Conservation (phyloP, 1,140 invertebrate species). For the Papilio machaon region DNA sequence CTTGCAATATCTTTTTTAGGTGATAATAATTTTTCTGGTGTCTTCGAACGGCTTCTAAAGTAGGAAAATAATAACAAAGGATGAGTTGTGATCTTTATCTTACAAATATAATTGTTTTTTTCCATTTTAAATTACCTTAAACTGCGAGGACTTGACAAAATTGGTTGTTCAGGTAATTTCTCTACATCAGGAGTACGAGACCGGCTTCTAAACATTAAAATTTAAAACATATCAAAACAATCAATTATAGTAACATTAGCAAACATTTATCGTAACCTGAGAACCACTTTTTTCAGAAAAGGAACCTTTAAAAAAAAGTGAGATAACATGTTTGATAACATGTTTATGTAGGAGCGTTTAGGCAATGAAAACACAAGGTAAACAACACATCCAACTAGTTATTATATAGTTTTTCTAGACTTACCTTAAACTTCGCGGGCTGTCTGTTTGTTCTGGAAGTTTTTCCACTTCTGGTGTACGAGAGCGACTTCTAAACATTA, state of each 20-base stretch:
- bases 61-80: neutral
- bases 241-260: neutral
- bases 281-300: no score
- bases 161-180: slow-evolving; percentile 47
- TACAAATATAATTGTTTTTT: neutral
- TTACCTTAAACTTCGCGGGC: slow-evolving; percentile 64
- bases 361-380: no score
- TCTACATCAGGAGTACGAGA: slow-evolving; percentile 67
- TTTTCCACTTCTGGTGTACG: slow-evolving; percentile 65
- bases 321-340: neutral
- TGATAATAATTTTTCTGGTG: slow-evolving; percentile 73
- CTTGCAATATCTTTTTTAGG: slow-evolving; percentile 58
- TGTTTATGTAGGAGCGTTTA: neutral
- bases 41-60: slow-evolving; percentile 70
- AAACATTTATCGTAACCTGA: neutral
- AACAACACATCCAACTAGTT: neutral
- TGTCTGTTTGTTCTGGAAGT: slow-evolving; percentile 48
- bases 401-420: neutral
- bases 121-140: slow-evolving; percentile 53
- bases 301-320: no score
- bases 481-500: slow-evolving; percentile 55
- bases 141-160: slow-evolving; percentile 53
- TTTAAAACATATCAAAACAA: neutral
- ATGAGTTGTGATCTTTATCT: neutral
- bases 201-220: slow-evolving; percentile 52